Base-by-base conservation (phyloP, 64 coral and sea anemone species). In the Porites australiensis region DNA sequence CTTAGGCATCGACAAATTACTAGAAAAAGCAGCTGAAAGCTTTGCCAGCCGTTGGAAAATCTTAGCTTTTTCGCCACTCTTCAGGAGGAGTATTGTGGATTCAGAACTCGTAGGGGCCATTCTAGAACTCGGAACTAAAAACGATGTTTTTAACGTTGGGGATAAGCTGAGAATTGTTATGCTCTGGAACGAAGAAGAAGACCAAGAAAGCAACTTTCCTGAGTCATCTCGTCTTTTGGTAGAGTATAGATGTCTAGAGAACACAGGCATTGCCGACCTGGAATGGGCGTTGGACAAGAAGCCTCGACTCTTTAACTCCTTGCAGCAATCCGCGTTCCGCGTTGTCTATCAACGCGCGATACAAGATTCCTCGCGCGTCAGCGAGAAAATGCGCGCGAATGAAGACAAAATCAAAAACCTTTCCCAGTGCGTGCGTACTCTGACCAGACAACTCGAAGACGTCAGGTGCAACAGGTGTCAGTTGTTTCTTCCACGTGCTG, bases 391-490 rank as follows among this genome's bases (percentile, higher is more conserved):
- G 22, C 88, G 91, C 11, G 86, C 62, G 47, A 79, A 83, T 53
- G 98, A 99, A 72, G 98, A 99, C 45, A 99, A 96, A 63, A 78
- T 90, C 15, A 95, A 86, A 87, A 76, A 82, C 6, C 89, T 99
- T 12, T 58, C 82, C 14, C 92, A 99, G 46, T 99, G 98, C 74
- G 92, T 99, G 58, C 94, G 94, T 13, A 92, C 96, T 27, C 84
- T 99, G 8, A 95, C 94, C 46, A 99, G 78, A 16, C 98, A 99
- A 62, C 91, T 99, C 58, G 98, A 99, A 67, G 98, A 99, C 14
- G 94, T 99, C 16, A 87, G 90, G 58, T 99, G 98, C 50, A 90
- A 73, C 79, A 92, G 94, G 70, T 99, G 98, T 78, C 94, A 76
- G 27, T 52, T 89, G 59, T 96, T 78, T 88, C 87, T 99, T 53